These are phyloP conservation scores for Chelmon rostratus DNA, from an alignment of 2,797 vertebrate genomes.

Conservation along the genomic window DNA sequence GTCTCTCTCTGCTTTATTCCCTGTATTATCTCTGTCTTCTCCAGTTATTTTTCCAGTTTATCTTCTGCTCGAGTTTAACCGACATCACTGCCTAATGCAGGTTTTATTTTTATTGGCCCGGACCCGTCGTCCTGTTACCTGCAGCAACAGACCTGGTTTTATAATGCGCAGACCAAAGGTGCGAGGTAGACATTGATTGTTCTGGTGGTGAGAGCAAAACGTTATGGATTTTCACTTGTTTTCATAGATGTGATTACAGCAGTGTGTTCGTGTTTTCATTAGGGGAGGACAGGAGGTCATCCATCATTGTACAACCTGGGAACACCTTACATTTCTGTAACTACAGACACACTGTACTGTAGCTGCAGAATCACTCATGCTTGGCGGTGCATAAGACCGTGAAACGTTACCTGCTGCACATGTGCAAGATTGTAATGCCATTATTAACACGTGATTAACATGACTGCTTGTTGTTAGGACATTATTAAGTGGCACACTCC, in stretches of 20 bases:
- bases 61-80: conserved; percentile 40
- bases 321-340: conserved; percentile 29
- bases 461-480: too few relatives aligned
- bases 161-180: conserved; percentile 46
- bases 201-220: conserved; percentile 60
- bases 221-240: conserved; percentile 79
- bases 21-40: conserved; percentile 40
- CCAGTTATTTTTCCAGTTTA: conserved; percentile 47
- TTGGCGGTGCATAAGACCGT: not conserved
- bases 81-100: conserved; percentile 2
- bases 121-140: conserved; percentile 44
- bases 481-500: not conserved
- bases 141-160: conserved; percentile 45
- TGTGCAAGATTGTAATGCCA: not conserved
- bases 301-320: conserved; percentile 52
- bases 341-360: not conserved
- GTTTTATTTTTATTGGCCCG: conserved; percentile 29
- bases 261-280: conserved; percentile 69
- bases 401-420: not conserved
- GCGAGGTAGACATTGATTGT: conserved; percentile 66
- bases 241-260: conserved; percentile 72
- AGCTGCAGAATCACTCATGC: not conserved
- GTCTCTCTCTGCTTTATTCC: conserved; percentile 39
- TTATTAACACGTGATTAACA: conserved; percentile 10
- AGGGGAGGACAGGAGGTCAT: conserved; percentile 58